Conservation (phyloP, 1,140 invertebrate genomes). For the Matsumurasca onukii region DNA sequence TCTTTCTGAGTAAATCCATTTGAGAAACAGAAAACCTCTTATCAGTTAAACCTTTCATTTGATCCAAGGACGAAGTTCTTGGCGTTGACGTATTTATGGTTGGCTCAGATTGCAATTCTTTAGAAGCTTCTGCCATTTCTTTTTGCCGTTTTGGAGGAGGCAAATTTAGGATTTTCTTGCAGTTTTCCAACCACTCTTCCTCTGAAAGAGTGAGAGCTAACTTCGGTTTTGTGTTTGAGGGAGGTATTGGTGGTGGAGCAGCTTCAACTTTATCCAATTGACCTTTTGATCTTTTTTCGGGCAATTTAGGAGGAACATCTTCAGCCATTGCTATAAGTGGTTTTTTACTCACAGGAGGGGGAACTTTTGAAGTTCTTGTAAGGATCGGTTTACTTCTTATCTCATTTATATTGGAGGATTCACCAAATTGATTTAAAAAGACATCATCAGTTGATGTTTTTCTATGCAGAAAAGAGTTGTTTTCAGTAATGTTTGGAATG, state of each 20-base stretch:
- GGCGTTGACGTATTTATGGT: not conserved
- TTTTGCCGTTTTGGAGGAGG: constrained; percentile 6
- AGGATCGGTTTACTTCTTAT: no score
- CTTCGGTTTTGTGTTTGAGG: constrained; percentile 10
- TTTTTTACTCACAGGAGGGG: not conserved
- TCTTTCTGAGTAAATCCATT: not conserved
- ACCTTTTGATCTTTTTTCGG: constrained; percentile 7
- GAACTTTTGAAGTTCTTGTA: not conserved
- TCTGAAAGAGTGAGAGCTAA: not conserved
- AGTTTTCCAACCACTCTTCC: constrained; percentile 1
- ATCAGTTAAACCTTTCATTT: not conserved
- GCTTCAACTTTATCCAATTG: not conserved
- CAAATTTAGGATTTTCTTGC: not conserved
- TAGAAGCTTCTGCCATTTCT: not conserved
- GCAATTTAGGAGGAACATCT: constrained; percentile 9
- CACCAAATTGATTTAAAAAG: not conserved
- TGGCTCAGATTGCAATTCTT: not conserved
- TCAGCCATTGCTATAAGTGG: not conserved
- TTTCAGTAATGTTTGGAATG: not conserved
- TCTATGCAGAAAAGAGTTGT: constrained; percentile 12
- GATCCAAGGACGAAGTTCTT: not conserved
- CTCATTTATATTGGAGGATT: no score
- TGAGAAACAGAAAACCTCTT: constrained; percentile 17
- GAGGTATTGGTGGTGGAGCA: not conserved
- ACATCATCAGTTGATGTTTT: not conserved